Evolutionary conservation across 2,113 vertebrate species (phyloP).

Genomic region (Anhinga rufa): DNA sequence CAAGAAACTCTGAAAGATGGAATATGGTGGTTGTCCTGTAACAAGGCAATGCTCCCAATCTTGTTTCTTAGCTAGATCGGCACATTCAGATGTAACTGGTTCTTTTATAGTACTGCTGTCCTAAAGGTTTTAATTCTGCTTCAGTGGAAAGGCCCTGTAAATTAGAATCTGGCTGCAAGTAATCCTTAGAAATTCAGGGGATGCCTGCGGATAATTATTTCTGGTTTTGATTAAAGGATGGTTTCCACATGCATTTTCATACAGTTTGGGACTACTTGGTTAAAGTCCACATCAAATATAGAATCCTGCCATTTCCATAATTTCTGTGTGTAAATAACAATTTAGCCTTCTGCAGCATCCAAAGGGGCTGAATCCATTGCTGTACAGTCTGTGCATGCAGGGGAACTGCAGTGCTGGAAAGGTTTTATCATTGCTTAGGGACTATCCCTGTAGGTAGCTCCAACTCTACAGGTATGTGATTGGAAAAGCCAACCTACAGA

Average conservation of each 20-base stretch:
- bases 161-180: not conserved
- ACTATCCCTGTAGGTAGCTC: not conserved
- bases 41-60: not conserved
- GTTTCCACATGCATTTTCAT: not conserved
- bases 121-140: not conserved
- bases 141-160: not conserved
- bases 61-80: not conserved
- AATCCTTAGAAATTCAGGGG: not conserved
- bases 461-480: not conserved
- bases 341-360: not conserved
- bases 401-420: not conserved
- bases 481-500: not conserved
- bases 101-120: not conserved
- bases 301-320: not conserved
- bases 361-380: not conserved
- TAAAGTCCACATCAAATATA: not conserved
- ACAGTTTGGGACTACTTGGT: not conserved
- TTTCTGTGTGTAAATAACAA: not conserved
- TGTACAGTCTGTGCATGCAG: not conserved
- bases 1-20: not conserved
- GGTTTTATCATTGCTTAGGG: not conserved
- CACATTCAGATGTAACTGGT: not conserved
- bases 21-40: not conserved
- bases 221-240: not conserved
- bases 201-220: not conserved